A percentile compares a stretch with the other conserved stretches of the same genome.
phyloP scores from a whole-genome alignment of 2,113 vertebrate species.

The Phalacrocorax brasilianus region DNA sequence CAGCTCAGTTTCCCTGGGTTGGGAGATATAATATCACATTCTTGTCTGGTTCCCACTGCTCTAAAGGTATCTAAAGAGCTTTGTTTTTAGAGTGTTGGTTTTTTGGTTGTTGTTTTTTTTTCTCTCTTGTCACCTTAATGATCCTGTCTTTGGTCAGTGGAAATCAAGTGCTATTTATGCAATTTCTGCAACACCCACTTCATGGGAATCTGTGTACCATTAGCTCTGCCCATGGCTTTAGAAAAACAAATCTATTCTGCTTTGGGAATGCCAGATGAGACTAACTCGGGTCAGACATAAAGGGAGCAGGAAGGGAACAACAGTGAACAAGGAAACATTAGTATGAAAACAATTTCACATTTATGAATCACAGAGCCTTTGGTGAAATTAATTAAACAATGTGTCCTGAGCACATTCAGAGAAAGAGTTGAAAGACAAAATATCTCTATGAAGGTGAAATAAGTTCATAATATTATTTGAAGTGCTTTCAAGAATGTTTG shows the following conservation, averaged over 20 bases:
- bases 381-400: slow-evolving; percentile 35
- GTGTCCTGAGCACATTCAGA: background rate
- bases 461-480: background rate
- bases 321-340: slow-evolving; percentile 46
- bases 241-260: slow-evolving; percentile 40
- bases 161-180: slow-evolving; percentile 40
- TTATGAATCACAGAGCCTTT: slow-evolving; percentile 22
- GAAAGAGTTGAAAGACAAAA: background rate
- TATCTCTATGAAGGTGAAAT: background rate
- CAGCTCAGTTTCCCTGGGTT: background rate
- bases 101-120: accelerated
- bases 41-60: background rate
- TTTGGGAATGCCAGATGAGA: background rate
- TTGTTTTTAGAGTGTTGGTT: background rate
- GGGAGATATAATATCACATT: background rate
- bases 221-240: slow-evolving; percentile 3
- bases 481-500: background rate
- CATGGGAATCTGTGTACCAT: slow-evolving; percentile 12
- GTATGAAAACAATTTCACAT: slow-evolving; percentile 4
- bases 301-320: slow-evolving; percentile 56
- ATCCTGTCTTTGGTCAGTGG: background rate
- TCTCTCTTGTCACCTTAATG: background rate
- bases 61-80: background rate
- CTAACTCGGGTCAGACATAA: slow-evolving; percentile 2
- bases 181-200: slow-evolving; percentile 22